A percentile compares a stretch with the other conserved stretches of the same genome.
These are phyloP conservation scores for Caenorhabditis sulstoni DNA, from an alignment of 2,888 invertebrate genomes.

Conservation along the genomic window DNA sequence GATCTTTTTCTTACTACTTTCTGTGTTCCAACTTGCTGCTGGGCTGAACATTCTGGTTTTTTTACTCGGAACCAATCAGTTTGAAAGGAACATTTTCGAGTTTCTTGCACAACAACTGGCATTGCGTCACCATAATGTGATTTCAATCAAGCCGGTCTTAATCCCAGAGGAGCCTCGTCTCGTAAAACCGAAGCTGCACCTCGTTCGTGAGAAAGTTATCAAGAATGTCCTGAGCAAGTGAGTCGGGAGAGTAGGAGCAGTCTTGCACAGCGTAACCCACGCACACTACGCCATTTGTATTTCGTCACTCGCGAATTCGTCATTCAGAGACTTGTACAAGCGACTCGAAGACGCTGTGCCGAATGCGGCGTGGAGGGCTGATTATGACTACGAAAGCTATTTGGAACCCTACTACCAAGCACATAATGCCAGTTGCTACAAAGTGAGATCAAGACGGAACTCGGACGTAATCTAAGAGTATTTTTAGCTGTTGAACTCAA, in stretches of 20 bases:
- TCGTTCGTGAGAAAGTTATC: slow-evolving; percentile 78
- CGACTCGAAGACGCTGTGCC: slow-evolving; percentile 74
- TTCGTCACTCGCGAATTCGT: slow-evolving; percentile 46
- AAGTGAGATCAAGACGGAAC: slow-evolving; percentile 62
- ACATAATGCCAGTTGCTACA: slow-evolving; percentile 78
- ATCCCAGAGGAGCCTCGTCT: slow-evolving; percentile 80
- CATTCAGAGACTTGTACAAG: slow-evolving; percentile 69
- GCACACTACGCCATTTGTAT: slow-evolving; percentile 5
- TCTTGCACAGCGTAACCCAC: slow-evolving; percentile 6
- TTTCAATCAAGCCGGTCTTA: slow-evolving; percentile 78
- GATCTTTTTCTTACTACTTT: slow-evolving; percentile 35
- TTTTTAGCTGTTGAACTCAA: slow-evolving; percentile 77
- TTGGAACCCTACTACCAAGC: slow-evolving; percentile 75
- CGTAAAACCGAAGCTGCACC: slow-evolving; percentile 77
- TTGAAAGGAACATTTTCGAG: slow-evolving; percentile 77
- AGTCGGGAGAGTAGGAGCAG: slow-evolving; percentile 18
- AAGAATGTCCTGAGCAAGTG: slow-evolving; percentile 77
- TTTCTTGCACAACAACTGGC: slow-evolving; percentile 79
- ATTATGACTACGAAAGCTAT: slow-evolving; percentile 73
- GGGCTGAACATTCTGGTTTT: slow-evolving; percentile 77
- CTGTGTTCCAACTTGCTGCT: slow-evolving; percentile 34
- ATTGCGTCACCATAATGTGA: slow-evolving; percentile 75
- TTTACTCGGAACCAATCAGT: slow-evolving; percentile 79
- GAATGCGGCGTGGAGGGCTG: slow-evolving; percentile 72
- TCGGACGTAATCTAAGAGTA: not conserved